phyloP scores from a whole-genome alignment of 2,797 vertebrate genomes.

The Xenopus petersii region DNA sequence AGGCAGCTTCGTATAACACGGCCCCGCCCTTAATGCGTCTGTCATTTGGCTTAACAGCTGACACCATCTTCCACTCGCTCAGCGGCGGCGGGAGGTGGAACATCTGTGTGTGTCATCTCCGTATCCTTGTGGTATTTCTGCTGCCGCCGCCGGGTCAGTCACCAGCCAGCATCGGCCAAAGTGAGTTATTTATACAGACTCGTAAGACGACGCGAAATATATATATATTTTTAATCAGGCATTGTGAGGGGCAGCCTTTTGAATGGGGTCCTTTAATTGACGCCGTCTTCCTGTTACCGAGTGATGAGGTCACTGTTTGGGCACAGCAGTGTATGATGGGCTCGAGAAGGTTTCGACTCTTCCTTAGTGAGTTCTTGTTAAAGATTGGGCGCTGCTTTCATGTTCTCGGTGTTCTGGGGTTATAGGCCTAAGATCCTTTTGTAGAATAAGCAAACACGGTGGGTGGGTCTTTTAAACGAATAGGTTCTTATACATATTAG shows the following conservation, averaged over 20 bases:
- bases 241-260: constrained; percentile 2
- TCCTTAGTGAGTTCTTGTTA: no score
- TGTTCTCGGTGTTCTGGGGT: no score
- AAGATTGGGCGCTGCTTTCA: no score
- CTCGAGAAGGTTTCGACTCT: no score
- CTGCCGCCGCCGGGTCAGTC: constrained; percentile 26
- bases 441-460: no score
- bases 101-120: not conserved
- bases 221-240: constrained; percentile 22
- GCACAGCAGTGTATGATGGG: no score
- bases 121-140: no score
- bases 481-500: no score
- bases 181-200: constrained; percentile 12
- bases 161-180: constrained; percentile 3
- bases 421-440: no score
- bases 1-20: constrained; percentile 33
- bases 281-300: constrained; percentile 3
- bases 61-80: constrained; percentile 21
- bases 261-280: constrained; percentile 1
- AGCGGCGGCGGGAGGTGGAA: not conserved
- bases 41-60: constrained; percentile 46
- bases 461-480: no score
- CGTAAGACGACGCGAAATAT: no score
- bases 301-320: constrained; percentile 17
- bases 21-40: constrained; percentile 62